Evolutionary conservation across 1,140 invertebrate genomes (phyloP).

Genomic region (Latrodectus geometricus): DNA sequence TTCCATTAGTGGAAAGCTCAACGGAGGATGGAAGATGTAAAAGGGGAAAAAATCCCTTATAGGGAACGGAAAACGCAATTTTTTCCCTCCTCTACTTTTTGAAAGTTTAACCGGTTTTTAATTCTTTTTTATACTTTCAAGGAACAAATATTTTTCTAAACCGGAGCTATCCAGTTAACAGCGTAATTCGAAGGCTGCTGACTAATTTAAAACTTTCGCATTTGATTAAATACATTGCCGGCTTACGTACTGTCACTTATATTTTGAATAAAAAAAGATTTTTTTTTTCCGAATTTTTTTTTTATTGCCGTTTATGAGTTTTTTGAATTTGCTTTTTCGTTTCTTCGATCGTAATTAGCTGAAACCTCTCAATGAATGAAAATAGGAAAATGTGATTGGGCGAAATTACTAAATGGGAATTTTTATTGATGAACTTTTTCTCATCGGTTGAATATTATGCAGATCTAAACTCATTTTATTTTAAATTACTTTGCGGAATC

Average conservation of each 20-base stretch:
- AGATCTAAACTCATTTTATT: neutral
- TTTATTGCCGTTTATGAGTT: neutral
- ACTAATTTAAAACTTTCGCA: conserved; percentile 60
- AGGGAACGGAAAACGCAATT: conserved; percentile 41
- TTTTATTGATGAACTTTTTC: neutral
- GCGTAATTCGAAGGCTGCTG: conserved; percentile 42
- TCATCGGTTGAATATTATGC: neutral
- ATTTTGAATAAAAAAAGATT: neutral
- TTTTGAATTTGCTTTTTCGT: neutral
- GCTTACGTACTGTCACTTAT: conserved; percentile 28
- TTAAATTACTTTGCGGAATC: no score
- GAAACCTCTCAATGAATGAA: neutral
- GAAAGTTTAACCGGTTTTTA: conserved; percentile 46
- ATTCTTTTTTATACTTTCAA: conserved; percentile 37
- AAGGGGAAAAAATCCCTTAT: conserved; percentile 13
- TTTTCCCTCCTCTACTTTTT: conserved; percentile 23
- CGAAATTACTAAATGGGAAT: no score
- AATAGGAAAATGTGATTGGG: no score
- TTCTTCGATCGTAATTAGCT: neutral
- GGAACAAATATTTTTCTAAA: conserved; percentile 53
- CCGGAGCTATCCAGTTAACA: conserved; percentile 47
- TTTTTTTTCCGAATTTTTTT: neutral
- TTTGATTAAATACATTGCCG: conserved; percentile 54
- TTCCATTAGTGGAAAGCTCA: conserved; percentile 39
- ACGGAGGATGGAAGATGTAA: neutral